A percentile compares a stretch with the other conserved stretches of the same genome.
These are phyloP conservation scores for Lineus longissimus DNA, from an alignment of 1,140 invertebrate species.

Conservation along the genomic window DNA sequence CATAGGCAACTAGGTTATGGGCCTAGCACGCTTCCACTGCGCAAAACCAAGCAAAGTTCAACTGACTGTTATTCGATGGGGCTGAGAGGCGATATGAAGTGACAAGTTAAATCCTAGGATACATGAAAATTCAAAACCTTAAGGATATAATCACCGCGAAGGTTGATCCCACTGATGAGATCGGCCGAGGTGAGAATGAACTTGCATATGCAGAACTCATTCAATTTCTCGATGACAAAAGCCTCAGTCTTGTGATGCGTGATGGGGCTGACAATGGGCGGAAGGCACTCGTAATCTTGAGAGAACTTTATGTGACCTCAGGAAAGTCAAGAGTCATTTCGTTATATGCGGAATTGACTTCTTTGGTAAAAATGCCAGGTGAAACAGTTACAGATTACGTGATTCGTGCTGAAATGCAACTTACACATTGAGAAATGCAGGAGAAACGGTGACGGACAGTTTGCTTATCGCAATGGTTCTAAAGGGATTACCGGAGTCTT, in stretches of 20 bases:
- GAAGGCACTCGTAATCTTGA: slow-evolving; percentile 17
- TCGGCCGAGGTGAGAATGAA: too few relatives aligned
- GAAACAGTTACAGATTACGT: slow-evolving; percentile 22
- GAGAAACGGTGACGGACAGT: slow-evolving; percentile 21
- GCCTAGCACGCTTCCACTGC: too few relatives aligned
- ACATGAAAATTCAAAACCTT: slow-evolving; percentile 15
- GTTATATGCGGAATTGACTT: slow-evolving; percentile 22
- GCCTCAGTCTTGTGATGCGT: slow-evolving; percentile 19
- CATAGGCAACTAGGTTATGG: too few relatives aligned
- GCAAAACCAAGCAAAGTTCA: too few relatives aligned
- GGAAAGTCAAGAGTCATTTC: slow-evolving; percentile 19
- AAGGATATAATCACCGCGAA: not conserved
- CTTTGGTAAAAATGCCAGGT: slow-evolving; percentile 4
- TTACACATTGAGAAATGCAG: slow-evolving; percentile 10
- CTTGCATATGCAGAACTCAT: slow-evolving; percentile 19
- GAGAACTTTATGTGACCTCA: slow-evolving; percentile 13
- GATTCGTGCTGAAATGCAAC: slow-evolving; percentile 18
- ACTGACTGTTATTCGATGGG: slow-evolving; percentile 18
- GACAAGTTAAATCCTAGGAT: slow-evolving; percentile 18
- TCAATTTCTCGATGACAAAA: too few relatives aligned
- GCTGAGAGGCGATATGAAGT: slow-evolving; percentile 19
- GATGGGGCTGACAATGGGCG: slow-evolving; percentile 18
- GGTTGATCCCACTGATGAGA: not conserved
- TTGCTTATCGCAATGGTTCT: slow-evolving; percentile 21
- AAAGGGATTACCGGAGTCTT: slow-evolving; percentile 19